Evolutionary conservation across 2,888 invertebrate species (phyloP).

Genomic region (Cactoblastis cactorum): DNA sequence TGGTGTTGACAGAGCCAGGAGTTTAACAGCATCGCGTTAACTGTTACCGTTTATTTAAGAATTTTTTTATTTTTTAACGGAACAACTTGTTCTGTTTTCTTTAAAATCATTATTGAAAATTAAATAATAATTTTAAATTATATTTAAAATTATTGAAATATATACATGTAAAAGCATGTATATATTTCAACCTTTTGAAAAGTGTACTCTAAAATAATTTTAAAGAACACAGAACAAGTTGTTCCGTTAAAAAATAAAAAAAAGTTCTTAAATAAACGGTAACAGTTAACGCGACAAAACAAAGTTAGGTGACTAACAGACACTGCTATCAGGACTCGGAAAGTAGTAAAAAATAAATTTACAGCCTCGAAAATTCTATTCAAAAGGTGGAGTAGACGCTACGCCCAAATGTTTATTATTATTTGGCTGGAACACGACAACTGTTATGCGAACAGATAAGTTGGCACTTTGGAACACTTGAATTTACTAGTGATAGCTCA

Average conservation of each 20-base stretch:
- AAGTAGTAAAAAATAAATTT: constrained; percentile 32
- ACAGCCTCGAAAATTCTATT: constrained; percentile 34
- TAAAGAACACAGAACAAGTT: neutral
- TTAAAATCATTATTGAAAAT: too few relatives aligned
- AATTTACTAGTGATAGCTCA: constrained; percentile 20
- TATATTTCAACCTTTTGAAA: too few relatives aligned
- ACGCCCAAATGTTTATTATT: constrained; percentile 51
- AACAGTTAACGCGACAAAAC: neutral
- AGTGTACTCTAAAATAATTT: too few relatives aligned
- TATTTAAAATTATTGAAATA: too few relatives aligned
- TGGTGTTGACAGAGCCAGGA: too few relatives aligned
- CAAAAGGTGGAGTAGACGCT: constrained; percentile 35
- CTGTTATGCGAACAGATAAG: constrained; percentile 53
- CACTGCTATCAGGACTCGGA: constrained; percentile 16
- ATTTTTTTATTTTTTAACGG: neutral
- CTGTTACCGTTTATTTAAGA: constrained; percentile 1
- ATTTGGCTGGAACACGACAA: constrained; percentile 55
- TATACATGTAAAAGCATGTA: too few relatives aligned
- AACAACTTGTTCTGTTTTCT: neutral
- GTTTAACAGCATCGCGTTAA: too few relatives aligned
- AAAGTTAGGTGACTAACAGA: constrained; percentile 13
- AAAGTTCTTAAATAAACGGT: constrained; percentile 5
- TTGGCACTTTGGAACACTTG: constrained; percentile 32
- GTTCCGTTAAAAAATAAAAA: neutral
- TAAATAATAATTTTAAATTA: too few relatives aligned